Conservation (phyloP, 2,797 vertebrate species). For the Tangara arthus region DNA sequence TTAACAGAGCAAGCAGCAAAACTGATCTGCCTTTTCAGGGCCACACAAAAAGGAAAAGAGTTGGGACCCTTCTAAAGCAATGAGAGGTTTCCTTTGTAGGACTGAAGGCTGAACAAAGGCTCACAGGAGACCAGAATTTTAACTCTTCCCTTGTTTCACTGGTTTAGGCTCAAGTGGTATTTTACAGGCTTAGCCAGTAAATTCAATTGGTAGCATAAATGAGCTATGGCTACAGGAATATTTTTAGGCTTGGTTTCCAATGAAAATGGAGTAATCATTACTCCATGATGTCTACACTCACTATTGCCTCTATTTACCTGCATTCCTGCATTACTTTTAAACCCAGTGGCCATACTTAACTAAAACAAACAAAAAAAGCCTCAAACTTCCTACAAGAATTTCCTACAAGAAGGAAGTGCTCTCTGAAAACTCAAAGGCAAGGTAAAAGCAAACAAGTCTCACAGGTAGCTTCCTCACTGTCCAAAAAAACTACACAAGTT, state of each 20-base stretch:
- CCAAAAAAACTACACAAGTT: not conserved
- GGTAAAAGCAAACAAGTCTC: not conserved
- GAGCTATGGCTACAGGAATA: not conserved
- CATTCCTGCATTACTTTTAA: not conserved
- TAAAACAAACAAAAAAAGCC: not conserved
- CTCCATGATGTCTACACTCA: not conserved
- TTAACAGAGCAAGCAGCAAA: conserved; percentile 26
- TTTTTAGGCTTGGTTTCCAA: conserved; percentile 26
- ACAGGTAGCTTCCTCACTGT: not conserved
- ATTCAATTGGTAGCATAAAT: not conserved
- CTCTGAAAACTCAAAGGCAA: not conserved
- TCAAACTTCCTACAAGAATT: not conserved
- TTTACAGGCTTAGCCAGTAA: not conserved
- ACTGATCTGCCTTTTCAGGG: conserved; percentile 42
- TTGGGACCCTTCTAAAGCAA: not conserved
- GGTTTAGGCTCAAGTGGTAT: not conserved
- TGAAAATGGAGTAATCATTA: not conserved
- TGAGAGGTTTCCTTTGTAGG: conserved; percentile 1
- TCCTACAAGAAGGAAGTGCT: not conserved
- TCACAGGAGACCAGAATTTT: not conserved
- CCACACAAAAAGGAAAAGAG: conserved; percentile 18
- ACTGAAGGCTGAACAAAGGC: not conserved
- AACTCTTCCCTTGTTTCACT: not conserved
- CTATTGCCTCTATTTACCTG: not conserved
- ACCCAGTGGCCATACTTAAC: not conserved